These are phyloP conservation scores for Sialis fuliginosa DNA, from an alignment of 2,888 invertebrate species.

Conservation along the genomic window DNA sequence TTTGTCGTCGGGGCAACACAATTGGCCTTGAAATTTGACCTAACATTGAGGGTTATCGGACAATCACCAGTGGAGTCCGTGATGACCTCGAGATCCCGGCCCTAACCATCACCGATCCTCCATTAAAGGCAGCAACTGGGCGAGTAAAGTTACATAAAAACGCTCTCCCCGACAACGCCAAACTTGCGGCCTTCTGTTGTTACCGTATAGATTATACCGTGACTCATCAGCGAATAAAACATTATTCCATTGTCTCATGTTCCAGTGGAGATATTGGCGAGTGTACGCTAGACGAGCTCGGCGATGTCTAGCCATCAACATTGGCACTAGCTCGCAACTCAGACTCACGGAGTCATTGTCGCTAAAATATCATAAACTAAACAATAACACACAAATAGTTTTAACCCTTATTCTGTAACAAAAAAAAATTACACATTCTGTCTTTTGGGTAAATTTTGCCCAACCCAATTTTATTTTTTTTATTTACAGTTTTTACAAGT, in stretches of 20 bases:
- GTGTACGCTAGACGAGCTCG: not conserved
- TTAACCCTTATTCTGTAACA: too few species aligned
- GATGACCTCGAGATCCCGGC: not conserved
- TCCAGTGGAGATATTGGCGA: not conserved
- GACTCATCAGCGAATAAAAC: conserved; percentile 1
- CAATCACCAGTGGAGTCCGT: not conserved
- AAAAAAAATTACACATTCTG: too few species aligned
- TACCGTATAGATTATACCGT: not conserved
- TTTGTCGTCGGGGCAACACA: too few species aligned
- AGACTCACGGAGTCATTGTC: not conserved
- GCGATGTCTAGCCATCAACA: not conserved
- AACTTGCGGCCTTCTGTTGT: not conserved
- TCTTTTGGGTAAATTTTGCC: too few species aligned
- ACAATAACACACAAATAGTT: too few species aligned
- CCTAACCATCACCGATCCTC: conserved; percentile 2
- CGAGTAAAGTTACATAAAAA: not conserved
- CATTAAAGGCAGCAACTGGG: not conserved
- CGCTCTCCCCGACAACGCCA: not conserved
- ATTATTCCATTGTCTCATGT: not conserved
- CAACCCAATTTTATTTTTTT: too few species aligned
- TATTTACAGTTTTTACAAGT: too few species aligned
- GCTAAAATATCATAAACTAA: too few species aligned
- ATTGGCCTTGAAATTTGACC: too few species aligned
- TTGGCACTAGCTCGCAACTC: not conserved
- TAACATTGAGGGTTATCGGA: too few species aligned